phyloP scores from a whole-genome alignment of 2,113 vertebrate genomes.

The Eurystomus gularis region DNA sequence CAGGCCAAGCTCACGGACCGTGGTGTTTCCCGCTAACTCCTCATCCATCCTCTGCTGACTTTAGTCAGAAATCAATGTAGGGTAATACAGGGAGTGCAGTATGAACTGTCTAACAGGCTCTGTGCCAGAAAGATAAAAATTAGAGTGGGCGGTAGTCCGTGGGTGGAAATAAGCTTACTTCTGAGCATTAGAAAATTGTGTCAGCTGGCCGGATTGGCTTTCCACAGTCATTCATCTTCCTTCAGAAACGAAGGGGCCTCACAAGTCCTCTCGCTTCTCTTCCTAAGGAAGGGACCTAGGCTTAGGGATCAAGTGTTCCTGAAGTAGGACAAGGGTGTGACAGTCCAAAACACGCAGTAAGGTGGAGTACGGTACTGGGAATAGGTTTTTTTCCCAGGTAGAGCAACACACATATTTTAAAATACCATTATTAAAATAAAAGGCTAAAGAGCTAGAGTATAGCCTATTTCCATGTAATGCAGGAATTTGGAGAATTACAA shows the following conservation, averaged over 20 bases:
- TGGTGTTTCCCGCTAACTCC: background rate
- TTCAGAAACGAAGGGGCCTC: background rate
- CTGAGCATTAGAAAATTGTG: background rate
- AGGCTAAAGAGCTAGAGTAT: background rate
- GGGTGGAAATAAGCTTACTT: background rate
- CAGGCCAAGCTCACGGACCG: background rate
- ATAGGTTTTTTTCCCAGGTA: background rate
- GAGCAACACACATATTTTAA: background rate
- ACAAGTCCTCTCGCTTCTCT: background rate
- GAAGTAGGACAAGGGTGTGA: background rate
- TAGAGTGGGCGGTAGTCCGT: background rate
- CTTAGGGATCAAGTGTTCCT: background rate
- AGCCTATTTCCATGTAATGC: background rate
- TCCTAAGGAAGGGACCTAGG: background rate
- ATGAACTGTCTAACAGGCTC: background rate
- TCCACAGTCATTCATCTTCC: background rate
- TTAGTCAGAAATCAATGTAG: background rate
- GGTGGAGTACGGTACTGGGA: background rate
- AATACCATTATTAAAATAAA: background rate
- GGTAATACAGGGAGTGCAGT: background rate
- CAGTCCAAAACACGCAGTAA: background rate
- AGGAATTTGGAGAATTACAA: background rate
- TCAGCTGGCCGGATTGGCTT: background rate
- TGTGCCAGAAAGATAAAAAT: background rate
- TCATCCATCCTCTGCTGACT: background rate